Conservation (phyloP, 2,888 invertebrate species). For the Drosophila recens region DNA sequence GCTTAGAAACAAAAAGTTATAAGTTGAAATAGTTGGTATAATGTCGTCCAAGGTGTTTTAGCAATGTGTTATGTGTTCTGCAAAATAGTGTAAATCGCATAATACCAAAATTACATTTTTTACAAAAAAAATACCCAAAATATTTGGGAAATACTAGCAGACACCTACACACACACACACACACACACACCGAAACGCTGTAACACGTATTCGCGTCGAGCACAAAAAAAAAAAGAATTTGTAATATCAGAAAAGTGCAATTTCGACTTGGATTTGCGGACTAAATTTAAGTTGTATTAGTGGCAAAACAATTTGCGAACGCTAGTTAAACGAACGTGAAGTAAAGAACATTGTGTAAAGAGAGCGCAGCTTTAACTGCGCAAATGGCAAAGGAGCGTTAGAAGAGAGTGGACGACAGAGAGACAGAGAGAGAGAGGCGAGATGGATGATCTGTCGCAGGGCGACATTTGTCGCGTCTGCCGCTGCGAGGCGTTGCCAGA, state of each 20-base stretch:
- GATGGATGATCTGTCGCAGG: conserved; percentile 86
- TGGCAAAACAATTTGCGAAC: conserved; percentile 16
- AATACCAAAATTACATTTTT: conserved; percentile 28
- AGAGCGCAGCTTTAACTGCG: conserved; percentile 48
- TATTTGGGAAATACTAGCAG: conserved; percentile 24
- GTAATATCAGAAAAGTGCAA: conserved; percentile 57
- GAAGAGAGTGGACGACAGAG: conserved; percentile 14
- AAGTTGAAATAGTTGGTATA: neutral
- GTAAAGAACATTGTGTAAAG: neutral
- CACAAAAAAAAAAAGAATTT: conserved; percentile 60
- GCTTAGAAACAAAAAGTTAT: neutral
- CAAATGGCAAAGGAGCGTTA: conserved; percentile 51
- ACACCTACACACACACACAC: conserved; percentile 12
- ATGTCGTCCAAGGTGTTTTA: neutral
- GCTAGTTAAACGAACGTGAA: conserved; percentile 6
- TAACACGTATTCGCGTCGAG: conserved; percentile 60
- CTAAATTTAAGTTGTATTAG: conserved; percentile 41
- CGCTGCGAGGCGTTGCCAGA: conserved; percentile 97
- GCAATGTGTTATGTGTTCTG: neutral
- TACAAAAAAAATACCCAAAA: conserved; percentile 22
- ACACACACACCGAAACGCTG: conserved; percentile 36
- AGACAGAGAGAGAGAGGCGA: conserved; percentile 4
- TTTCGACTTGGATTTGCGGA: conserved; percentile 38
- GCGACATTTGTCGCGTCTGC: conserved; percentile 98
- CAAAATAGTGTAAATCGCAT: neutral